Base-by-base conservation (phyloP, 2,888 invertebrate species). In the Copidosoma aretas region DNA sequence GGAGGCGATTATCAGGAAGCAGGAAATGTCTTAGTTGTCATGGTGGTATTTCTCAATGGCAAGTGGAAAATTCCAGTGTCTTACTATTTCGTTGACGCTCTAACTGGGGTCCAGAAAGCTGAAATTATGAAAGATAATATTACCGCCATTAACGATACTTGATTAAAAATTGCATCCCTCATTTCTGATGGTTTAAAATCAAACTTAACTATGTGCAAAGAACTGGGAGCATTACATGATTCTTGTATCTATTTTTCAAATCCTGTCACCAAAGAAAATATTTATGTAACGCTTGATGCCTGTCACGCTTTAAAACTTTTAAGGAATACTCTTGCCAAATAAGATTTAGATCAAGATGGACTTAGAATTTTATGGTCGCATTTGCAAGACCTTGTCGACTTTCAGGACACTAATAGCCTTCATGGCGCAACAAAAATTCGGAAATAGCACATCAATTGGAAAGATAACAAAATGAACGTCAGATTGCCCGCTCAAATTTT, bases 391-490 rank as follows among this genome's bases (percentile, higher is more conserved):
- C 43, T 64, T 25, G 14, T 67, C 60, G 15, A 58, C 51, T 17
- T 25, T 46, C 56, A 54, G 21, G 43, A 62, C 12, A 17, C 0
- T 4, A 10, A 69, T 17, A 64, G 67, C 1, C 57, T 73, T 8
- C 67, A 67, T 39, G 43, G 53, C 19, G 68, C 64, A 0, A 65
- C 24, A 12, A 68, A 70, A 67, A 21, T 73, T 22, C 22, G 56
- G 12, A 24, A 10, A 39, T 17, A 67, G 1, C 74, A 74, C 62
- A 8, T 74, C 3, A 21, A 71, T 39, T 74, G 61, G 56, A 17
- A 61, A 5, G 43, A 60, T 32, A 73, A 78, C 57, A 76, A 73
- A 72, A 77, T 77, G 75, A 77, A 76, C 52, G 75, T 75, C 8
- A 64, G 51, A n/a, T 60, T 76, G 10, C 76, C 77, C 41, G 74